Percentiles rank a stretch among this genome's conserved stretches.
Evolutionary conservation across 2,797 vertebrate genomes (phyloP).

Genomic region (Alosa sapidissima): DNA sequence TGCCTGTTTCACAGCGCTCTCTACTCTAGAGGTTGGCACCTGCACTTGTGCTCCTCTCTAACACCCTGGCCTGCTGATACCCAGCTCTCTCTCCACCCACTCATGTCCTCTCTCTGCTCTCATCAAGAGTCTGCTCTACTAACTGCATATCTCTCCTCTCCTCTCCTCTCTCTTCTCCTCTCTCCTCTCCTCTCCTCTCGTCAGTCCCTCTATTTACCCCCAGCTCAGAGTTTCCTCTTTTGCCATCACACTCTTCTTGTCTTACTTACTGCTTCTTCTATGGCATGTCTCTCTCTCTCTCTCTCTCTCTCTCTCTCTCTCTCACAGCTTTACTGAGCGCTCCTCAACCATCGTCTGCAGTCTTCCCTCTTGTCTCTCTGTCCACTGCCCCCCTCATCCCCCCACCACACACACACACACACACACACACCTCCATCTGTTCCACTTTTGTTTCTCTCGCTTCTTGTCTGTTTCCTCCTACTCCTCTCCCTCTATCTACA

Average conservation of each 20-base stretch:
- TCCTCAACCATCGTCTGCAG: background rate
- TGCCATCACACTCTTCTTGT: too few species aligned
- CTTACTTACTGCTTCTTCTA: slow-evolving; percentile 30
- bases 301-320: slow-evolving; percentile 28
- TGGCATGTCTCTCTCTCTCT: slow-evolving; percentile 34
- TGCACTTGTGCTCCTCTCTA: background rate
- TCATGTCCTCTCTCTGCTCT: slow-evolving; percentile 21
- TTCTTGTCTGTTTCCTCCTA: background rate
- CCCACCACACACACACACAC: too few species aligned
- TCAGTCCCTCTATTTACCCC: too few species aligned
- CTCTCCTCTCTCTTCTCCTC: too few species aligned
- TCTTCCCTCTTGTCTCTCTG: background rate
- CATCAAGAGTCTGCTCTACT: background rate
- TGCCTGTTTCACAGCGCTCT: background rate
- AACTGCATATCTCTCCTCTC: background rate
- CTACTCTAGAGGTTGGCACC: background rate
- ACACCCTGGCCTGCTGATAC: background rate
- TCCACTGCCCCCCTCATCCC: background rate
- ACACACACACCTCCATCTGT: background rate
- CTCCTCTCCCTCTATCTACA: background rate
- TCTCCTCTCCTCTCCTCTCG: background rate
- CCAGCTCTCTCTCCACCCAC: background rate
- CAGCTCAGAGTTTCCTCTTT: background rate
- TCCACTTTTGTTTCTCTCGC: background rate
- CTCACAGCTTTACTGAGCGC: slow-evolving; percentile 32